Percentiles rank a stretch among this genome's conserved stretches.
These are phyloP conservation scores for Automeris io DNA, from an alignment of 2,888 invertebrate species.

Conservation along the genomic window DNA sequence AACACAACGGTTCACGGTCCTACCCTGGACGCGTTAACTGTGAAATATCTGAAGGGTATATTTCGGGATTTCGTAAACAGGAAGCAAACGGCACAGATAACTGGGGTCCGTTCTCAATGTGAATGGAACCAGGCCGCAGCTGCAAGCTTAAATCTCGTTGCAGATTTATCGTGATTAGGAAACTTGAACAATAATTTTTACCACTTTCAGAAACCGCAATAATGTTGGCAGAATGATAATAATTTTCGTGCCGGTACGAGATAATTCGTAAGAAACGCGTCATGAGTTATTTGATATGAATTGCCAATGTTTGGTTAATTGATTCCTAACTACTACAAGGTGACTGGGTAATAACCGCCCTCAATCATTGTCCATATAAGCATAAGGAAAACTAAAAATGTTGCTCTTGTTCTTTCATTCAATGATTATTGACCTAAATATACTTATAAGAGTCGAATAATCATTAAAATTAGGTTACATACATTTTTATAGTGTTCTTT, in stretches of 20 bases:
- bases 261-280: neutral
- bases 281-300: too few species aligned
- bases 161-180: neutral
- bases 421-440: too few species aligned
- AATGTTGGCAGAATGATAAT: neutral
- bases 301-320: too few species aligned
- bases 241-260: neutral
- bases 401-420: too few species aligned
- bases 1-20: constrained; percentile 67
- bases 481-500: too few species aligned
- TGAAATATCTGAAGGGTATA: constrained; percentile 43
- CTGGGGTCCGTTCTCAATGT: constrained; percentile 11
- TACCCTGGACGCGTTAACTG: constrained; percentile 56
- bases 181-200: constrained; percentile 1
- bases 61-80: constrained; percentile 36
- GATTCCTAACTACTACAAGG: neutral
- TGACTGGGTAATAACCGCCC: neutral
- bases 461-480: too few species aligned
- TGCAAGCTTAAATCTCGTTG: constrained; percentile 1
- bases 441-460: too few species aligned
- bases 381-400: too few species aligned
- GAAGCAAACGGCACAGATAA: constrained; percentile 21
- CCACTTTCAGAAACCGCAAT: neutral
- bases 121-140: constrained; percentile 12
- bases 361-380: too few species aligned